phyloP scores from a whole-genome alignment of 2,888 invertebrate species.

The Campoplex capitator region DNA sequence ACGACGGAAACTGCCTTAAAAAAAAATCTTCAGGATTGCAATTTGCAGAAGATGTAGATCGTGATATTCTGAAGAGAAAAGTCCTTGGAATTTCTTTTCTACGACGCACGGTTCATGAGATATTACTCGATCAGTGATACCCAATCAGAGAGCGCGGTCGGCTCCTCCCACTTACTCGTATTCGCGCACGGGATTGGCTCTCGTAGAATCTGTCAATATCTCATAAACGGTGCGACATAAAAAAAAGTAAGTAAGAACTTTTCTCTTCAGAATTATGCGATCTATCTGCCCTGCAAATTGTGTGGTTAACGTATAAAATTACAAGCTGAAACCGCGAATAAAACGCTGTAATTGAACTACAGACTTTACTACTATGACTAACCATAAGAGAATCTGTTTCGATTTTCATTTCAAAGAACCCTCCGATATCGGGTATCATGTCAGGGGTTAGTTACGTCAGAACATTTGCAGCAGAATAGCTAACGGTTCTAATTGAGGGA shows the following conservation, averaged over 20 bases:
- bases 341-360: background rate
- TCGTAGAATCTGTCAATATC: background rate
- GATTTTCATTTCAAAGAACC: constrained; percentile 1
- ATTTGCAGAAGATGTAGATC: background rate
- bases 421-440: background rate
- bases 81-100: background rate
- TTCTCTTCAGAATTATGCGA: background rate
- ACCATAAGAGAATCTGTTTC: background rate
- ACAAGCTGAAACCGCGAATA: background rate
- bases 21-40: background rate
- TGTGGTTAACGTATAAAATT: too few species aligned
- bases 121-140: background rate
- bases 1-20: background rate
- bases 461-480: background rate
- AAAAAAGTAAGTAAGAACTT: background rate
- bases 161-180: background rate
- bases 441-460: background rate
- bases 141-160: background rate
- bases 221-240: background rate
- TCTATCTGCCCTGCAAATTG: background rate
- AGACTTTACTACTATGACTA: too few species aligned
- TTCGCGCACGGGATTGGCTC: background rate
- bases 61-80: background rate
- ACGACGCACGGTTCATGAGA: background rate
- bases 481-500: constrained; percentile 14